A percentile compares a stretch with the other conserved stretches of the same genome.
Evolutionary conservation across 2,113 vertebrate species (phyloP).

Genomic region (Dipodomys ordii): DNA sequence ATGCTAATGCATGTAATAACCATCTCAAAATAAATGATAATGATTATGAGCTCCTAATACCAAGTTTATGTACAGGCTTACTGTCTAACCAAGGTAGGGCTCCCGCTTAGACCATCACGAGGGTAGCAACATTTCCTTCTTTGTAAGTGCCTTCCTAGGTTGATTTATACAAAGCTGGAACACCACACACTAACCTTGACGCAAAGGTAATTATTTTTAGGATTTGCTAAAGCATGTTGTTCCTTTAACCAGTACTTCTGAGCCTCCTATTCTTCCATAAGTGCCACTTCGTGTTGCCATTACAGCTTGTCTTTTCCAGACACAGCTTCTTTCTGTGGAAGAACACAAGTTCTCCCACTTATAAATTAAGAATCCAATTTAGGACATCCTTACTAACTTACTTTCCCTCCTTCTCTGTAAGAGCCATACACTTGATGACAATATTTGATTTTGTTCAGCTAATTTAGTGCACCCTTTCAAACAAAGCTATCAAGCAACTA

Average conservation of each 20-base stretch:
- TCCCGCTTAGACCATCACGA: constrained; percentile 17
- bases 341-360: constrained; percentile 21
- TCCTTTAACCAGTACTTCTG: neutral
- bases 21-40: constrained; percentile 29
- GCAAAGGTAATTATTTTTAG: constrained; percentile 52
- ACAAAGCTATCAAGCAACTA: constrained; percentile 15
- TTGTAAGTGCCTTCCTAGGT: constrained; percentile 52
- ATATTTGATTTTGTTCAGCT: constrained; percentile 43
- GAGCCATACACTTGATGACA: neutral
- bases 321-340: neutral
- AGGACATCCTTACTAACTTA: neutral
- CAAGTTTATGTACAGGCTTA: constrained; percentile 44
- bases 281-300: neutral
- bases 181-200: constrained; percentile 54
- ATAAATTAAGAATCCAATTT: constrained; percentile 49
- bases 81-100: constrained; percentile 39
- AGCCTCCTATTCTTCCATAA: neutral
- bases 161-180: constrained; percentile 54
- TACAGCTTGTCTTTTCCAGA: constrained; percentile 24
- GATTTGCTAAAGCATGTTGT: neutral
- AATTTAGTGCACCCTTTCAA: constrained; percentile 15
- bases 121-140: neutral
- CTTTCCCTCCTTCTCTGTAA: neutral
- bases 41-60: neutral
- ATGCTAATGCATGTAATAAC: neutral